Evolutionary conservation across 2,797 vertebrate genomes (phyloP).

Genomic region (Gallinago solitaria): DNA sequence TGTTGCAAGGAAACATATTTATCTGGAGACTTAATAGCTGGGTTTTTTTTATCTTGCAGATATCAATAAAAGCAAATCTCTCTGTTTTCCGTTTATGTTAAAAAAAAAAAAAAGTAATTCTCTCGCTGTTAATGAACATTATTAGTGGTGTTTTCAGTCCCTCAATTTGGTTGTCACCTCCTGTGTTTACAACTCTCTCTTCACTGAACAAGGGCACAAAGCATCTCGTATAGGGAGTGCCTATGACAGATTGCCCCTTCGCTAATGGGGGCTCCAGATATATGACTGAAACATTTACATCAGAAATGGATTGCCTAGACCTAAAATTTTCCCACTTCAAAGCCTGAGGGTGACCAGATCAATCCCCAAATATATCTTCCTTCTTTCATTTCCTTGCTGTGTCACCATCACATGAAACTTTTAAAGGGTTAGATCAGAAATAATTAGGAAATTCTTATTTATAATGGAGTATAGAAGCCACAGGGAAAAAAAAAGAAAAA

Average conservation of each 20-base stretch:
- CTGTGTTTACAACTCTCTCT: constrained; percentile 31
- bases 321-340: constrained; percentile 59
- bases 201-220: constrained; percentile 25
- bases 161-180: constrained; percentile 16
- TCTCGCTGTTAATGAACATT: constrained; percentile 14
- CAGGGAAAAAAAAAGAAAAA: neutral
- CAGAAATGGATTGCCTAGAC: constrained; percentile 43
- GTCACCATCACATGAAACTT: constrained; percentile 59
- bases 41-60: neutral
- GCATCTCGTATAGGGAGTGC: neutral
- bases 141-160: constrained; percentile 8
- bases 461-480: neutral
- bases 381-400: constrained; percentile 56
- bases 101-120: neutral
- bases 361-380: constrained; percentile 47
- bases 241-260: constrained; percentile 15
- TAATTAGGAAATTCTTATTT: constrained; percentile 67
- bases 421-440: constrained; percentile 51
- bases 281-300: constrained; percentile 40
- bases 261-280: constrained; percentile 28
- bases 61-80: constrained; percentile 17
- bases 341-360: constrained; percentile 44
- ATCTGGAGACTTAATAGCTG: neutral
- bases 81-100: neutral
- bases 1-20: constrained; percentile 5